These are phyloP conservation scores for Lasioglossum baleicum DNA, from an alignment of 1,140 invertebrate species.

Conservation along the genomic window DNA sequence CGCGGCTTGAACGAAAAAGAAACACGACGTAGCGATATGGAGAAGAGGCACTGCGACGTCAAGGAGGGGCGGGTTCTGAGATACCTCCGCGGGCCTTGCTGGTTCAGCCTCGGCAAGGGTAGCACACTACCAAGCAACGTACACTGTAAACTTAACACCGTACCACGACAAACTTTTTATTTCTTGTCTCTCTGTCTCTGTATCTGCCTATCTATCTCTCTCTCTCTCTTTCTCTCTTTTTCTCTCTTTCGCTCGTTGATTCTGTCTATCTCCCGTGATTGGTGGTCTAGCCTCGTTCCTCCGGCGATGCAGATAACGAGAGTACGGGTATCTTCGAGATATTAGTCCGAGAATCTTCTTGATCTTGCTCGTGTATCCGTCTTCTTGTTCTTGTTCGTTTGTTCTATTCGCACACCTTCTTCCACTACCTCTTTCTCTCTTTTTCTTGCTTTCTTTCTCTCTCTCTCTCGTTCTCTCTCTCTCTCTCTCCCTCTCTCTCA, in stretches of 20 bases:
- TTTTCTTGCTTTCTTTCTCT: neutral
- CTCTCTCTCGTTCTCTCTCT: conserved; percentile 8
- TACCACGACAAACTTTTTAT: conserved; percentile 32
- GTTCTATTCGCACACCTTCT: conserved; percentile 4
- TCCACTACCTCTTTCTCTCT: too few relatives aligned
- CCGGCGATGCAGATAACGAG: neutral
- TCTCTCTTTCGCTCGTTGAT: neutral
- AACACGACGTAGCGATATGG: conserved; percentile 62
- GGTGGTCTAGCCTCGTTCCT: neutral
- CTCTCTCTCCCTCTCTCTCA: conserved; percentile 15
- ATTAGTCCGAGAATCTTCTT: neutral
- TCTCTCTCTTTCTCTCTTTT: neutral
- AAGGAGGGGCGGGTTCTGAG: conserved; percentile 65
- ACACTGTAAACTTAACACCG: conserved; percentile 57
- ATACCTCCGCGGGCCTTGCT: conserved; percentile 67
- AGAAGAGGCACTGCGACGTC: conserved; percentile 71
- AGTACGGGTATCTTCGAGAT: conserved; percentile 1
- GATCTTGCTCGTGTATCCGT: conserved; percentile 3
- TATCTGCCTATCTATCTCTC: neutral
- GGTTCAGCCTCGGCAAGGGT: conserved; percentile 46
- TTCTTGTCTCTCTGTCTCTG: neutral
- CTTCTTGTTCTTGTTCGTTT: neutral
- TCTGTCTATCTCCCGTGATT: neutral
- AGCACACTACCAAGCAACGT: conserved; percentile 55
- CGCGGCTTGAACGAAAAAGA: conserved; percentile 55